These are phyloP conservation scores for Cynopterus brachyotis DNA, from an alignment of 2,113 vertebrate species.

Conservation along the genomic window DNA sequence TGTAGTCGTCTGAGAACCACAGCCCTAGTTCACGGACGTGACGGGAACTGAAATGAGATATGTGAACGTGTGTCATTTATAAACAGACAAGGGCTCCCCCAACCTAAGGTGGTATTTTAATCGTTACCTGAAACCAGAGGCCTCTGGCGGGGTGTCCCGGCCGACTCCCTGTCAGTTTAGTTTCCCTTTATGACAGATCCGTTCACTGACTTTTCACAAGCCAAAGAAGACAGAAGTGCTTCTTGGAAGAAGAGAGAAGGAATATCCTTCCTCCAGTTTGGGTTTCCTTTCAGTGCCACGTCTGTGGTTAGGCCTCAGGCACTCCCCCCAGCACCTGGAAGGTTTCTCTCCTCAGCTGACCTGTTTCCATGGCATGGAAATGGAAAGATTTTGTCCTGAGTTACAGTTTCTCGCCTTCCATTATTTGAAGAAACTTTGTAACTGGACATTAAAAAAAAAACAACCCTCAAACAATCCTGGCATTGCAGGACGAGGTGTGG, in stretches of 20 bases:
- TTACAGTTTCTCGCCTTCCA: background rate
- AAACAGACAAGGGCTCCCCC: background rate
- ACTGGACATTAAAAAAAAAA: background rate
- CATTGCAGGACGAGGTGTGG: too few species aligned
- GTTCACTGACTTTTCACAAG: slow-evolving; percentile 14
- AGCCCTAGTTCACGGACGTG: background rate
- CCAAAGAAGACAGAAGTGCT: background rate
- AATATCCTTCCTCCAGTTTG: background rate
- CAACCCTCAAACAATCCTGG: background rate
- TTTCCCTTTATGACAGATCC: background rate
- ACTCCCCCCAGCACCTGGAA: background rate
- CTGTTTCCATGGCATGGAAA: background rate
- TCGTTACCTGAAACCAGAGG: background rate
- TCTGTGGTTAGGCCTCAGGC: background rate
- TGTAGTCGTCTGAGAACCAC: background rate
- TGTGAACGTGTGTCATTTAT: background rate
- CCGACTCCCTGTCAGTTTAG: background rate
- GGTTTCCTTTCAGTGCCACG: background rate
- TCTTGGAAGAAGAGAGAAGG: background rate
- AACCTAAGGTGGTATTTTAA: background rate
- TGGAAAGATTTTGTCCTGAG: background rate
- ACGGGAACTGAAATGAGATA: background rate
- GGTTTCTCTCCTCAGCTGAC: background rate
- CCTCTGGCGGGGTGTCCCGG: background rate
- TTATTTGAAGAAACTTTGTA: background rate